A percentile compares a stretch with the other conserved stretches of the same genome.
Conservation (phyloP, 1,140 invertebrate genomes). For the Drosophila grimshawi region DNA sequence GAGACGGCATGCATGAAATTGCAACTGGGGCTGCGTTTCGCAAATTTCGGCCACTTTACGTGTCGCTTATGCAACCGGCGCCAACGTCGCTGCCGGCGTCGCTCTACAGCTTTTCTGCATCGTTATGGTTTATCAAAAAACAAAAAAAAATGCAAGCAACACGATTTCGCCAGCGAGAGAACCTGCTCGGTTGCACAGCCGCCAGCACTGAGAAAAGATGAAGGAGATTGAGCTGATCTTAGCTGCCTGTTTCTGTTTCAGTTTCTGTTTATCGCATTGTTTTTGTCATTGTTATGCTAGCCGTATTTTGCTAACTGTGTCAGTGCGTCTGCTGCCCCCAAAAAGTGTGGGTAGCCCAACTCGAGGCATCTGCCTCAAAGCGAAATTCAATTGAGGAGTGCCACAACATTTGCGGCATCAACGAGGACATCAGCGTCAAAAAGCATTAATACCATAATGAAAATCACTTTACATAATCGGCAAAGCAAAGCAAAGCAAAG, state of each 20-base stretch:
- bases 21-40: conserved; percentile 75
- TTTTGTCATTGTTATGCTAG: conserved; percentile 6
- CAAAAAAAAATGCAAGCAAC: conserved; percentile 52
- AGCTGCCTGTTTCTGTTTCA: neutral
- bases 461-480: conserved; percentile 59
- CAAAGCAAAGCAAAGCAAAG: conserved; percentile 20
- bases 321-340: conserved; percentile 42
- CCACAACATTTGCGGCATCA: conserved; percentile 23
- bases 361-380: conserved; percentile 34
- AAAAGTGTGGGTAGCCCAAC: conserved; percentile 21
- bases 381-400: conserved; percentile 54
- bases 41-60: conserved; percentile 76
- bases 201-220: neutral
- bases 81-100: conserved; percentile 32
- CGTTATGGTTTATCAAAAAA: conserved; percentile 76
- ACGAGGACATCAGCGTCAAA: conserved; percentile 44
- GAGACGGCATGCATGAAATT: conserved; percentile 72
- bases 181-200: conserved; percentile 35
- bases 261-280: neutral
- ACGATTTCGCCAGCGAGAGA: conserved; percentile 40
- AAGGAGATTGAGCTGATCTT: conserved; percentile 9
- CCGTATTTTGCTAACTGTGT: conserved; percentile 49
- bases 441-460: neutral
- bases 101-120: neutral
- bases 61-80: conserved; percentile 63